Conservation (phyloP, 53 echinoderm and acorn worm species). For the Arbacia lixula region DNA sequence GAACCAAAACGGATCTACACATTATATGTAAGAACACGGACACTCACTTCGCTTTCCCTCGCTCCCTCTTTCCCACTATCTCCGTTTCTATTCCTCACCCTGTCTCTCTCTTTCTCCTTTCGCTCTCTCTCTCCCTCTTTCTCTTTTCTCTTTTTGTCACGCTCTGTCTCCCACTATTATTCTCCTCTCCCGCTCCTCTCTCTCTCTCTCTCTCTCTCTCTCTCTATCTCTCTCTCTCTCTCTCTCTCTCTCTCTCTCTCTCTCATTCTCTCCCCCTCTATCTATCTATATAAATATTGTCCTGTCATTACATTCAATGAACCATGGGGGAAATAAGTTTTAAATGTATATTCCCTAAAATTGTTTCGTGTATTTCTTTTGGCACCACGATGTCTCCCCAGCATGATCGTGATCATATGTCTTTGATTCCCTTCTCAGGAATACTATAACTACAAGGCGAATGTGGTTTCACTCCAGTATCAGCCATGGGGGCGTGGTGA, state of each 20-base stretch:
- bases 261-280: no score
- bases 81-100: neutral
- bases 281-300: no score
- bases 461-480: constrained; percentile 53
- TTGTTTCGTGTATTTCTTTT: neutral
- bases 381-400: neutral
- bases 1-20: constrained; percentile 39
- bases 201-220: no score
- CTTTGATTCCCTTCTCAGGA: constrained; percentile 18
- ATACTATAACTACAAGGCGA: constrained; percentile 60
- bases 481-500: constrained; percentile 50
- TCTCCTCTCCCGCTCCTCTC: no score
- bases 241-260: no score
- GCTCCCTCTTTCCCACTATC: neutral
- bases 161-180: no score
- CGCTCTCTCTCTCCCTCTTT: no score
- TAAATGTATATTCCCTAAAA: neutral
- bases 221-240: no score
- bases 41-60: neutral
- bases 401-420: neutral
- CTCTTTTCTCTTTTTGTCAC: no score
- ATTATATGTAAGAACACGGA: constrained; percentile 46
- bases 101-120: no score
- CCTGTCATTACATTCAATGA: no score
- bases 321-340: no score